Conservation (phyloP, 2,113 vertebrate genomes). For the Machaerirhynchus nigripectus region DNA sequence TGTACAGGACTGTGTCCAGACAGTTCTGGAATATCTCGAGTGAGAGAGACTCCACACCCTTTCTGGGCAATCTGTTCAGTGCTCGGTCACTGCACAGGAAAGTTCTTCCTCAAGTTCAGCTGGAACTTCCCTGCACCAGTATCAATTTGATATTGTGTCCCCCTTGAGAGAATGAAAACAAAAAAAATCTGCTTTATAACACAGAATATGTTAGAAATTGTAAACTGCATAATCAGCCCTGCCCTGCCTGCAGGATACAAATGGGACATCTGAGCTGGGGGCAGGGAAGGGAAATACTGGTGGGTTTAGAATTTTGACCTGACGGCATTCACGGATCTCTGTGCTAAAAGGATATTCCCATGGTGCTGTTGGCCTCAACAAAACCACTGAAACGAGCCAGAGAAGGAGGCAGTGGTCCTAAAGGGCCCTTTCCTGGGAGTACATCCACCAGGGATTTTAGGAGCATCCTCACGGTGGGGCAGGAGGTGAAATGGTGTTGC, state of each 20-base stretch:
- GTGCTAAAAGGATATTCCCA: background rate
- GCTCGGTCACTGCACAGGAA: background rate
- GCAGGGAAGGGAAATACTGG: background rate
- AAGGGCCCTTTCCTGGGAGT: background rate
- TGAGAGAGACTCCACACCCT: background rate
- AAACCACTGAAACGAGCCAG: background rate
- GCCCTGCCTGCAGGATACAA: background rate
- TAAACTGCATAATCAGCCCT: background rate
- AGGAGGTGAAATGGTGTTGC: background rate
- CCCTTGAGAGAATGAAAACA: background rate
- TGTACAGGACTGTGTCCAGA: background rate
- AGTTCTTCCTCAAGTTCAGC: background rate
- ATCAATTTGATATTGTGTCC: background rate
- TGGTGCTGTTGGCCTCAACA: background rate
- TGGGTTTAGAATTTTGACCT: background rate
- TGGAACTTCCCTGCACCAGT: background rate
- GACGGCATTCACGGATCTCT: fast-evolving
- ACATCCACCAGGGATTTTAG: background rate
- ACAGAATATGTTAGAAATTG: background rate
- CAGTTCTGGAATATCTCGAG: background rate
- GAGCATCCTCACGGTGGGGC: background rate
- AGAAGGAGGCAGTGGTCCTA: background rate
- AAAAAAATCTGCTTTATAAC: background rate
- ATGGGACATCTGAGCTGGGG: background rate
- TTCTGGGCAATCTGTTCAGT: background rate